Evolutionary conservation across 1,140 invertebrate genomes (phyloP).

Genomic region (Theocolax elegans): DNA sequence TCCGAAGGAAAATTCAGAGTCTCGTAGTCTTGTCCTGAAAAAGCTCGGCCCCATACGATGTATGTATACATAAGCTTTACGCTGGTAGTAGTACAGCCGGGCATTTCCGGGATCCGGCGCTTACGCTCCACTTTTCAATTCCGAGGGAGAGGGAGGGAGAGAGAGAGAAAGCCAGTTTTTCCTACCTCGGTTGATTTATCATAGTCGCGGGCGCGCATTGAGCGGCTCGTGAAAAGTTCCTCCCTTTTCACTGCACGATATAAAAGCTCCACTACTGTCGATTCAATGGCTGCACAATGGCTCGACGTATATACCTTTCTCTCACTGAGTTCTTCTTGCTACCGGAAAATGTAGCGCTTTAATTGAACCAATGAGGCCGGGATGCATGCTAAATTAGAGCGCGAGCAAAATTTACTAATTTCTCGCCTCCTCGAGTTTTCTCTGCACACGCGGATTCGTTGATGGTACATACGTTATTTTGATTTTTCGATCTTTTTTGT

Average conservation of each 20-base stretch:
- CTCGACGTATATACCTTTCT: not conserved
- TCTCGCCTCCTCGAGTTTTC: not conserved
- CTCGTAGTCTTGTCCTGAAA: not conserved
- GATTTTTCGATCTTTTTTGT: no score
- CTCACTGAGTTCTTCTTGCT: not conserved
- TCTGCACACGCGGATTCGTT: no score
- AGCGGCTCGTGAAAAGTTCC: slow-evolving; percentile 26
- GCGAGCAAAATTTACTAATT: not conserved
- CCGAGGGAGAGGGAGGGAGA: not conserved
- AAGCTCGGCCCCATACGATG: not conserved
- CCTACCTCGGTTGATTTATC: slow-evolving; percentile 17
- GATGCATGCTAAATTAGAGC: not conserved
- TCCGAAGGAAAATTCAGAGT: not conserved
- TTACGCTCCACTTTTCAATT: slow-evolving; percentile 37
- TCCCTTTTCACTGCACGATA: not conserved
- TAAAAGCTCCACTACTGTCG: slow-evolving; percentile 15
- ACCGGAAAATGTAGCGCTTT: slow-evolving; percentile 12
- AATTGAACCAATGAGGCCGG: slow-evolving; percentile 14
- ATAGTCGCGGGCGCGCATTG: not conserved
- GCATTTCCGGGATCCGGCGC: slow-evolving; percentile 23
- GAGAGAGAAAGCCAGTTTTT: not conserved
- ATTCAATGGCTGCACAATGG: slow-evolving; percentile 4
- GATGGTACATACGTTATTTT: no score
- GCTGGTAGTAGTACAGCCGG: not conserved
- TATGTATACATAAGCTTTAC: not conserved